Percentiles rank a stretch among this genome's conserved stretches.
Conservation (phyloP, 1,140 invertebrate species). For the Campodea augens region DNA sequence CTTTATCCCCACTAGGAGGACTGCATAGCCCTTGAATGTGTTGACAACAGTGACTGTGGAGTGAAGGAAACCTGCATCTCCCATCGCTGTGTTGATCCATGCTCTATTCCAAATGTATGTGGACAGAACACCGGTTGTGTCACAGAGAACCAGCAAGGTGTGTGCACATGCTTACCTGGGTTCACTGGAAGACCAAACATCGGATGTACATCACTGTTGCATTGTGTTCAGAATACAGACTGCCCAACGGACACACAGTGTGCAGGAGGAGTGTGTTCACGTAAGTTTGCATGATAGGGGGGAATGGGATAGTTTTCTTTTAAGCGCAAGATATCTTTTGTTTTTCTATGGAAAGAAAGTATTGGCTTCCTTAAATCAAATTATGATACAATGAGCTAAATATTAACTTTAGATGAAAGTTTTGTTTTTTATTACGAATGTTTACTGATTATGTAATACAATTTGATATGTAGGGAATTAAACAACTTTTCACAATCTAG, state of each 20-base stretch:
- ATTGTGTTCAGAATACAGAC: slow-evolving; percentile 43
- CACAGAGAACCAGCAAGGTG: slow-evolving; percentile 32
- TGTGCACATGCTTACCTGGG: slow-evolving; percentile 59
- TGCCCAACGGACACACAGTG: slow-evolving; percentile 63
- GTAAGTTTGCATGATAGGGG: too few relatives aligned
- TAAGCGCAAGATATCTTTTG: too few relatives aligned
- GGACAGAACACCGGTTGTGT: slow-evolving; percentile 55
- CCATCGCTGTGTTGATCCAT: slow-evolving; percentile 60
- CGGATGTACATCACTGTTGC: slow-evolving; percentile 56
- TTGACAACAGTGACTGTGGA: slow-evolving; percentile 53
- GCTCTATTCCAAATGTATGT: slow-evolving; percentile 55
- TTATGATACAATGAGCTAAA: too few relatives aligned
- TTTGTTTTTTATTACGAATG: too few relatives aligned
- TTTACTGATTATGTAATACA: too few relatives aligned
- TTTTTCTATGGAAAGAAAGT: too few relatives aligned
- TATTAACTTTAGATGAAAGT: too few relatives aligned
- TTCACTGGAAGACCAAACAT: slow-evolving; percentile 67
- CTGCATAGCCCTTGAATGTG: slow-evolving; percentile 54
- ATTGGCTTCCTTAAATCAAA: too few relatives aligned
- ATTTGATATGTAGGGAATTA: too few relatives aligned
- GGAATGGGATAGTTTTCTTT: too few relatives aligned
- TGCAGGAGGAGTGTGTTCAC: slow-evolving; percentile 55
- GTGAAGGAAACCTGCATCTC: slow-evolving; percentile 49
- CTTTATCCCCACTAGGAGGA: slow-evolving; percentile 22
- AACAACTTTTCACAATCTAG: too few relatives aligned